Base-by-base conservation (phyloP, 2,888 invertebrate species). In the Gerosis bhagava region DNA sequence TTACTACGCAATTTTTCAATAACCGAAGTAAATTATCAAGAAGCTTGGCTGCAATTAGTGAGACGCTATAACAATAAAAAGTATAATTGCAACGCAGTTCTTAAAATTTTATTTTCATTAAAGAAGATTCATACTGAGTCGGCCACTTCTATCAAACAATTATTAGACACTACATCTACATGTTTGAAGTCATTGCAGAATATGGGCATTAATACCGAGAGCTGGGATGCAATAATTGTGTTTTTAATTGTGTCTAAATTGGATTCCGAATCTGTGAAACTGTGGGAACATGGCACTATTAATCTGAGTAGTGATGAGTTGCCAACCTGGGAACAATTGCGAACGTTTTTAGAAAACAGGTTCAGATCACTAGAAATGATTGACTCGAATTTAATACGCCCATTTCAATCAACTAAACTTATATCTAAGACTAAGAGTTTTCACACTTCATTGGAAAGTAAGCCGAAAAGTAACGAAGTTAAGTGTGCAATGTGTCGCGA, bases 11-110 rank as follows among this genome's bases (percentile, higher is more conserved):
- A 47, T 35, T 40, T 47, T 8, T 17, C 43, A 5, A 51, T 48
- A 15, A 58, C 55, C 2, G 53, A 58, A 6, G 1, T 17, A 1
- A 59, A 61, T 31, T 58, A 61, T 25, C 8, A 31, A 1, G 55
- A 57, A 12, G 56, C 59, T 2, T 61, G 56, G 56, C 36, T 24
- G 0, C 49, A 43, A 37, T 29, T 57, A 3, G 21, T 22, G 2
- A 12, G 35, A 12, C 41, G 57, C 1, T 57, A 55, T 13, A 46
- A 54, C 13, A 59, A 56, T 24, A 55, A 55, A 10, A 24, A 46
- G 13, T 53, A 44, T 15, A 57, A 54, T 31, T 43, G 22, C 2
- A 59, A 56, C 25, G 41, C 37, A 13, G 17, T 47, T 2, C 12
- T 42, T 7, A n/a, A 16, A 16, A 22, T 10, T 12, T 24, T 41